Conservation (phyloP, 2,888 invertebrate genomes). For the Cancer borealis region DNA sequence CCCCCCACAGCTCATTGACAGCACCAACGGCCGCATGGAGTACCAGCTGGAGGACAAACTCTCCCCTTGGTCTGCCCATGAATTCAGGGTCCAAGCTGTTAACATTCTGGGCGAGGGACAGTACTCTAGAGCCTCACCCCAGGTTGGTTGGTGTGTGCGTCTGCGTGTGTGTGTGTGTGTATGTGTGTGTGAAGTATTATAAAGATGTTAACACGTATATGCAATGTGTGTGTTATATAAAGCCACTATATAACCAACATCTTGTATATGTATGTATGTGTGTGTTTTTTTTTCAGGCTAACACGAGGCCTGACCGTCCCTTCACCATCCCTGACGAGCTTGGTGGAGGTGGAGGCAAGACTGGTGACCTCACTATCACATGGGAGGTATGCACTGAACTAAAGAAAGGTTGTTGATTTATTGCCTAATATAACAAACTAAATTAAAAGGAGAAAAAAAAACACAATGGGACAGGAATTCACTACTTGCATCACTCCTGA, state of each 20-base stretch:
- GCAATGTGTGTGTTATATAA: neutral
- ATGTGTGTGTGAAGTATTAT: neutral
- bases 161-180: neutral
- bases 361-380: constrained; percentile 94
- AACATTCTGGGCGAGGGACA: constrained; percentile 83
- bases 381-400: constrained; percentile 84
- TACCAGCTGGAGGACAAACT: constrained; percentile 85
- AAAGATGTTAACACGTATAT: too few relatives aligned
- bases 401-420: neutral
- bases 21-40: constrained; percentile 74
- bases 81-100: constrained; percentile 93
- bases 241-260: neutral
- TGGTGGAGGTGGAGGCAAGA: constrained; percentile 94
- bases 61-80: constrained; percentile 93
- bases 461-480: neutral
- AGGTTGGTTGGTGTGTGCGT: constrained; percentile 54
- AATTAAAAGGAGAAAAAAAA: neutral
- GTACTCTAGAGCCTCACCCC: constrained; percentile 77
- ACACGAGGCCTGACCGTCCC: constrained; percentile 90
- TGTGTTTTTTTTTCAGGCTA: constrained; percentile 91
- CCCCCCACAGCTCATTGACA: constrained; percentile 78
- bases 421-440: neutral
- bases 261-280: constrained; percentile 80
- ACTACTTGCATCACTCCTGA: neutral
- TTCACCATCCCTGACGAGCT: constrained; percentile 89